Percentiles rank a stretch among this genome's conserved stretches.
Evolutionary conservation across 1,140 invertebrate species (phyloP).

Genomic region (Pogonus chalceus): DNA sequence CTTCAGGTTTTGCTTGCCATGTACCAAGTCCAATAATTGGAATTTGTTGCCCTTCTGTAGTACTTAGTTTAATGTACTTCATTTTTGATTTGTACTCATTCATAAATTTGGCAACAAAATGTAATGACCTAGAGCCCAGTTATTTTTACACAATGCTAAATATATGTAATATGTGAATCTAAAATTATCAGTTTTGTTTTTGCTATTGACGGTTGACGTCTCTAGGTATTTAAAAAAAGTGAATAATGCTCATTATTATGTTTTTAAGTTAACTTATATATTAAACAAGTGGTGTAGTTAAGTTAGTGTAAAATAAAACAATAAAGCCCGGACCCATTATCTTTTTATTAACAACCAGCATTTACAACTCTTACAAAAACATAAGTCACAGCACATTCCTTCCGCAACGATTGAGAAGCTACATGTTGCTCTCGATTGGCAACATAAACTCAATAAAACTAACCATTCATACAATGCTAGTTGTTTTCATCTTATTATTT

Average conservation of each 20-base stretch:
- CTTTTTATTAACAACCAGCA: conserved; percentile 37
- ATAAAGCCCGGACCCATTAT: conserved; percentile 29
- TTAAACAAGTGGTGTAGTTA: not conserved
- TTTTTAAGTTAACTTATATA: not conserved
- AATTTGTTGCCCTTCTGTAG: conserved; percentile 35
- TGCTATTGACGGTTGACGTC: not conserved
- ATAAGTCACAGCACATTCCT: conserved; percentile 8
- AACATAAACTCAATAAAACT: conserved; percentile 11
- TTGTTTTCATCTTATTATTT: conserved; percentile 8
- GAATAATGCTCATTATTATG: not conserved
- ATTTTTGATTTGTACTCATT: conserved; percentile 13
- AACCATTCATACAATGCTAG: conserved; percentile 13
- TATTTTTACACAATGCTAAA: not conserved
- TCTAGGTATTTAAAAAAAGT: not conserved
- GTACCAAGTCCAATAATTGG: conserved; percentile 50
- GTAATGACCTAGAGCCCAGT: not conserved
- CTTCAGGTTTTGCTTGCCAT: conserved; percentile 48
- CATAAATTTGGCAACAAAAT: conserved; percentile 10
- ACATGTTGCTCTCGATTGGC: not conserved
- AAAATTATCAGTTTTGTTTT: not conserved
- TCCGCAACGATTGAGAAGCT: not conserved
- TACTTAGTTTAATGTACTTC: conserved; percentile 13
- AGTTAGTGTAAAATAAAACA: not conserved
- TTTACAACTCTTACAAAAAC: conserved; percentile 31
- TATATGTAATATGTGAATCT: not conserved